Evolutionary conservation across 1,140 invertebrate species (phyloP).

Genomic region (Drosophila bifasciata): DNA sequence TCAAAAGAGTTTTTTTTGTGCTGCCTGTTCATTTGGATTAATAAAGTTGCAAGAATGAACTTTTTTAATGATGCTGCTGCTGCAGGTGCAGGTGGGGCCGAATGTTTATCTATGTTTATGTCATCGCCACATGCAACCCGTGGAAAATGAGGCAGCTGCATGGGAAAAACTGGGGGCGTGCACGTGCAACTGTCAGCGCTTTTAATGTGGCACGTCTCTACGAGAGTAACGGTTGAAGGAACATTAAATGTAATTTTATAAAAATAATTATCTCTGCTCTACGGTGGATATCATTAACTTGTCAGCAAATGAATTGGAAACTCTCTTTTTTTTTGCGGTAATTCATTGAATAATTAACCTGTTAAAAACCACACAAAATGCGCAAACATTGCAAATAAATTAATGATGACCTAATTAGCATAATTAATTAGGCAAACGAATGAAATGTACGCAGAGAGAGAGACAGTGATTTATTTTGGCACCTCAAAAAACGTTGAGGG

Average conservation of each 20-base stretch:
- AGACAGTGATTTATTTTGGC: constrained; percentile 25
- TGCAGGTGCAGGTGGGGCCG: constrained; percentile 18
- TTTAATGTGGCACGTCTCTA: constrained; percentile 21
- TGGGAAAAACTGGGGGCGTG: constrained; percentile 30
- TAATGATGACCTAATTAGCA: constrained; percentile 33
- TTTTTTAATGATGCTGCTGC: constrained; percentile 41
- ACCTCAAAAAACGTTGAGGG: constrained; percentile 3
- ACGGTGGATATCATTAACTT: constrained; percentile 6
- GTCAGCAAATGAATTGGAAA: background rate
- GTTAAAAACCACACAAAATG: constrained; percentile 16
- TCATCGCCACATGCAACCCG: constrained; percentile 36
- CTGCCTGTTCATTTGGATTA: background rate
- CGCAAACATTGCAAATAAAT: constrained; percentile 32
- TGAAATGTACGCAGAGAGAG: background rate
- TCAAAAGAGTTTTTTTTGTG: too few relatives aligned
- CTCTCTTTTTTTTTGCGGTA: too few relatives aligned
- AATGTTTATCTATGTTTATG: constrained; percentile 41
- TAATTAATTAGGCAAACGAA: constrained; percentile 30
- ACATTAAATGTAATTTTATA: constrained; percentile 18
- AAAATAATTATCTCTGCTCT: constrained; percentile 24
- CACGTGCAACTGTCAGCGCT: background rate
- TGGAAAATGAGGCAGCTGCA: constrained; percentile 36
- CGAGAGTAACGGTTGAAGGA: constrained; percentile 33
- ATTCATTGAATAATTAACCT: constrained; percentile 13
- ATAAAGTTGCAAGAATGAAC: constrained; percentile 10